Conservation (phyloP, 92 coral and sea anemone genomes). For the Virgularia gustaviana region DNA sequence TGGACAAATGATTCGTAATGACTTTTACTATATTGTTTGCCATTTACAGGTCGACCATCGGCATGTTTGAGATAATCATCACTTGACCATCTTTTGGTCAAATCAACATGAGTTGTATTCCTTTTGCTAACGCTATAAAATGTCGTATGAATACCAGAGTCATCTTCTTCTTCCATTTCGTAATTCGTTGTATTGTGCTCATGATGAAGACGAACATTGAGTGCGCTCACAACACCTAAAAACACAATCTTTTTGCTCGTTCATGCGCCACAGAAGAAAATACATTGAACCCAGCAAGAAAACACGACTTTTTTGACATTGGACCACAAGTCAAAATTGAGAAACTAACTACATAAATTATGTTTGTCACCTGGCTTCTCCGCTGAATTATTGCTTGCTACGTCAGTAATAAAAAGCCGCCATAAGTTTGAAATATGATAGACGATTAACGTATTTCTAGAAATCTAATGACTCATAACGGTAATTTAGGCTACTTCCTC, state of each 20-base stretch:
- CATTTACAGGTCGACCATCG: constrained; percentile 68
- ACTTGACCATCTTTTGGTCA: constrained; percentile 71
- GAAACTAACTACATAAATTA: no score
- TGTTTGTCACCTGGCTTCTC: no score
- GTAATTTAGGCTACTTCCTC: no score
- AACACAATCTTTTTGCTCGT: background rate
- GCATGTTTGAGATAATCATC: constrained; percentile 67
- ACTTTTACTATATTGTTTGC: constrained; percentile 65
- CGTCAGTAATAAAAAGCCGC: no score
- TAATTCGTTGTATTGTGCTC: constrained; percentile 15
- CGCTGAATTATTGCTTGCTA: no score
- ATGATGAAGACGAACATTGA: constrained; percentile 11
- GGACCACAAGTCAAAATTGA: no score
- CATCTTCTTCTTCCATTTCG: constrained; percentile 67
- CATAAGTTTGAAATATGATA: no score
- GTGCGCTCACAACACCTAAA: constrained; percentile 32
- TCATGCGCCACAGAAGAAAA: no score
- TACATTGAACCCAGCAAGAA: no score
- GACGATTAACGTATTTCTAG: no score
- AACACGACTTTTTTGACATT: no score
- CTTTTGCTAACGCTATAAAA: constrained; percentile 54
- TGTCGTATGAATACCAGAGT: constrained; percentile 65
- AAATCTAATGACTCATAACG: no score
- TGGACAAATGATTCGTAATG: constrained; percentile 55
- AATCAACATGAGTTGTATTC: constrained; percentile 60